These are phyloP conservation scores for Harpalus rufipes DNA, from an alignment of 2,888 invertebrate species.

Conservation along the genomic window DNA sequence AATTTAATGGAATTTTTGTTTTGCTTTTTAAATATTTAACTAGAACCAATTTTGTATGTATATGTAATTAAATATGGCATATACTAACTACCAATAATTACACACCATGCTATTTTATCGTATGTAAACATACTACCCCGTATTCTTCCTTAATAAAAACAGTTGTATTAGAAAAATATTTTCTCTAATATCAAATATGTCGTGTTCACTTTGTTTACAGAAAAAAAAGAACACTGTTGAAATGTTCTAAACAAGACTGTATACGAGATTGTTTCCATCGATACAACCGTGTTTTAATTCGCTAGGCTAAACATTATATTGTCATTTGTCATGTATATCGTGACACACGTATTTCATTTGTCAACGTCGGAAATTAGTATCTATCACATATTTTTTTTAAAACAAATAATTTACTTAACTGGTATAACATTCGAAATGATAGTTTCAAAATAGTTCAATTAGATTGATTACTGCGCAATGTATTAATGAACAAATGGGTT, in stretches of 20 bases:
- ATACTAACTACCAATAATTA: not conserved
- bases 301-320: slow-evolving; percentile 20
- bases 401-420: slow-evolving; percentile 42
- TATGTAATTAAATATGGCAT: not conserved
- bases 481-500: not conserved
- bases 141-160: not conserved
- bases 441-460: slow-evolving; percentile 31
- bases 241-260: not conserved
- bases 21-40: not conserved
- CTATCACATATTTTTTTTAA: slow-evolving; percentile 30
- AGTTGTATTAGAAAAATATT: not conserved
- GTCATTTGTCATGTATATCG: slow-evolving; percentile 54
- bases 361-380: slow-evolving; percentile 47
- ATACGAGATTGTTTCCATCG: slow-evolving; percentile 4
- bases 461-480: slow-evolving; percentile 17
- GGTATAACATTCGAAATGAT: not conserved
- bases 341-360: slow-evolving; percentile 47
- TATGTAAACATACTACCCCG: too few species aligned
- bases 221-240: not conserved
- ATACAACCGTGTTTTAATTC: slow-evolving; percentile 40
- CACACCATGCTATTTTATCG: too few species aligned
- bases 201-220: not conserved
- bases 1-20: not conserved
- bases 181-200: not conserved
- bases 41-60: not conserved